A percentile compares a stretch with the other conserved stretches of the same genome.
Evolutionary conservation across 2,888 invertebrate species (phyloP).

Genomic region (Alcis repandata): DNA sequence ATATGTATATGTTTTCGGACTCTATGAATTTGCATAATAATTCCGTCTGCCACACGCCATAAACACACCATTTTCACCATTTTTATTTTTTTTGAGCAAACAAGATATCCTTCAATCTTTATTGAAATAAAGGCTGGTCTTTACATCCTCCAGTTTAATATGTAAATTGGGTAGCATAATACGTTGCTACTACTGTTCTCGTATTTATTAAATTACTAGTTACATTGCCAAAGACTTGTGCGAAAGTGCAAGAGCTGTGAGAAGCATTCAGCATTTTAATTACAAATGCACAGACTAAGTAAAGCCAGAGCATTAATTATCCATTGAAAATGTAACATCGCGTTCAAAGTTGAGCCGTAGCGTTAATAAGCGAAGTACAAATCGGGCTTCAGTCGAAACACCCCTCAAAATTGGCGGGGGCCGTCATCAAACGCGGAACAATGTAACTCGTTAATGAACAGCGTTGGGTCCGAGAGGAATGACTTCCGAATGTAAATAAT

Average conservation of each 20-base stretch:
- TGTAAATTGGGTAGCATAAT: conserved; percentile 1
- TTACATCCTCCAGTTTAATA: not conserved
- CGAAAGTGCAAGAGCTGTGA: not conserved
- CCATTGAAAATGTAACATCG: not conserved
- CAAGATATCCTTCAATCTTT: conserved; percentile 11
- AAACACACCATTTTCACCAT: conserved; percentile 7
- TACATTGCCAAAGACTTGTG: not conserved
- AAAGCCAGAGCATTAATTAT: not conserved
- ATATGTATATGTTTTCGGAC: conserved; percentile 41
- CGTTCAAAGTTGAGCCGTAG: not conserved
- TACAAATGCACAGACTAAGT: not conserved
- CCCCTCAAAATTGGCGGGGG: conserved; percentile 27
- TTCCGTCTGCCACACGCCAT: conserved; percentile 19
- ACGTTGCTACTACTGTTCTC: not conserved
- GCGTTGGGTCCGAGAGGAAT: conserved; percentile 58
- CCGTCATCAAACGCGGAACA: conserved; percentile 38
- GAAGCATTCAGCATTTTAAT: not conserved
- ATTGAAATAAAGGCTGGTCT: not conserved
- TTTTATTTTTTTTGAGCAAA: conserved; percentile 5
- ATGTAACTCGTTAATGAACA: conserved; percentile 49
- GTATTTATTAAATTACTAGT: not conserved
- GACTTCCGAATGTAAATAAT: conserved; percentile 81
- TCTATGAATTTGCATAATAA: conserved; percentile 39
- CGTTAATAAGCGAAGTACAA: conserved; percentile 23
- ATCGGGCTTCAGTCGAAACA: conserved; percentile 19